phyloP scores from a whole-genome alignment of 2,888 invertebrate genomes.

The Lathronympha strigana region DNA sequence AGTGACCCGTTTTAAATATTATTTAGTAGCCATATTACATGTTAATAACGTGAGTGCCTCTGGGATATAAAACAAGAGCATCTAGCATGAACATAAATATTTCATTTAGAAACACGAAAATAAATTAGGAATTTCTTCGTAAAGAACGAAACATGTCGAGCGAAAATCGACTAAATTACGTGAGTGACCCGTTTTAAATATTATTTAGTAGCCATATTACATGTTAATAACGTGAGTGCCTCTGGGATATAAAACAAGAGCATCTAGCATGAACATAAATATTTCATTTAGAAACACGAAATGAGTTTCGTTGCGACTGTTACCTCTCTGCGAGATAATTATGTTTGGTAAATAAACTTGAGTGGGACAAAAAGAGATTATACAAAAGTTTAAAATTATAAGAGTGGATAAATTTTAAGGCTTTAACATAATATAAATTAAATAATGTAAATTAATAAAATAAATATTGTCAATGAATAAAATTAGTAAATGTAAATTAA shows the following conservation, averaged over 20 bases:
- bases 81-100: conserved; percentile 22
- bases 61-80: neutral
- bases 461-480: no score
- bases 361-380: neutral
- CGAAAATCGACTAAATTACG: no score
- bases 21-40: neutral
- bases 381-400: no score
- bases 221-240: neutral
- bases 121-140: no score
- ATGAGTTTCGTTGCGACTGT: conserved; percentile 19
- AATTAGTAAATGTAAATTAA: no score
- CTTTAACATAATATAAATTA: no score
- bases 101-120: conserved; percentile 22
- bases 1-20: no score
- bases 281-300: conserved; percentile 22
- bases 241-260: neutral
- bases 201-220: neutral
- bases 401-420: no score
- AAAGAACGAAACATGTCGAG: no score
- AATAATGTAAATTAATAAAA: no score
- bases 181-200: no score
- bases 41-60: neutral
- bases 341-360: conserved; percentile 10
- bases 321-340: conserved; percentile 17
- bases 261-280: conserved; percentile 21